Evolutionary conservation across 64 coral and sea anemone genomes (phyloP), one percentile per base, ranked within the genome.

Genomic region (Platygyra sinensis): DNA sequence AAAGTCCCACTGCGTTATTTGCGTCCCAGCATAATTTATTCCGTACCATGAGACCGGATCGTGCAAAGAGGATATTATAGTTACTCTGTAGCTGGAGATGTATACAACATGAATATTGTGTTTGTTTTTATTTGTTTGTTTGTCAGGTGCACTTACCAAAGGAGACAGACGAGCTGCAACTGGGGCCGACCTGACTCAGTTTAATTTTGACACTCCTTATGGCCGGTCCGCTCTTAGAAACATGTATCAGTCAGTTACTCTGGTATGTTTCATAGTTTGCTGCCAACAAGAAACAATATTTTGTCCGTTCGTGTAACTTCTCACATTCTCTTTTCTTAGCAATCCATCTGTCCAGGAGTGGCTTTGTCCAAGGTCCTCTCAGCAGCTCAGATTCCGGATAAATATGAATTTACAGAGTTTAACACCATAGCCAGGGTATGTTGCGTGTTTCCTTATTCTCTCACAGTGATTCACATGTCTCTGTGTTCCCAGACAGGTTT

Each of bases 171-270:
- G 93, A 60, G 96, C 92, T 25, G 96, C 96, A 10, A 98, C 93
- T 67, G 92, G 96, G 27, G 96, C 92, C 22, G 96, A 98, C 55
- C 82, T 98, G 19, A 92, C 89, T 12, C 89, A 98, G 80, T 98
- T 98, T 17, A 98, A 98, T 79, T 98, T 98, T 82, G 93, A 98
- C 72, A 98, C 96, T 11, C 86, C 89, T 8, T 98, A 94, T 52
- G 96, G 96, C 16, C 89, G 96, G 29, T 94, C 89, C 38, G 96
- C 96, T 6, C 81, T 98, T 4, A 92, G 96, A 42, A 91, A 94
- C 22, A 98, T 98, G 96, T 98, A 98, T 49, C 89, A 91, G 5
- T 86, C 89, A 14, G 89, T 98, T 24, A 92, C 93, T 67, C 73
- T 88, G 86, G 96, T 98, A 60, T 86, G 87, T 32, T 33, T 13